These are phyloP conservation scores for Nasonia giraulti DNA, from an alignment of 1,140 invertebrate genomes.

Conservation along the genomic window DNA sequence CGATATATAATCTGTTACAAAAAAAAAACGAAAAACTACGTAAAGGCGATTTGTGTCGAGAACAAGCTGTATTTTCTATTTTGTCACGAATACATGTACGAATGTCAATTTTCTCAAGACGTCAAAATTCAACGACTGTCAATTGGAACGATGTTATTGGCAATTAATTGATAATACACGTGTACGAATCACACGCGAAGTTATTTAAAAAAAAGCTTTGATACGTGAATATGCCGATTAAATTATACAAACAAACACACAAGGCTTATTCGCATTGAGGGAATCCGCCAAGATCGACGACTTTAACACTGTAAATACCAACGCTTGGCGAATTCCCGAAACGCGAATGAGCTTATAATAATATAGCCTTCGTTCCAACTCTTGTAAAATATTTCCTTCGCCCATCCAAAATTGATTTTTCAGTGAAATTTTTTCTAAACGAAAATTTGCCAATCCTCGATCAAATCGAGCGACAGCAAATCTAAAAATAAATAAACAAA, in stretches of 20 bases:
- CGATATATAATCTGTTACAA: not conserved
- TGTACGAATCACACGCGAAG: not conserved
- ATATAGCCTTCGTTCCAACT: not conserved
- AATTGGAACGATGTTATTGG: not conserved
- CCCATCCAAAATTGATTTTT: not conserved
- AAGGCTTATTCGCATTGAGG: not conserved
- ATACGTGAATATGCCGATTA: not conserved
- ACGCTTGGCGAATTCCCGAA: not conserved
- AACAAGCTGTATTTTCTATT: constrained; percentile 31
- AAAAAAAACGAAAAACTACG: too few species aligned
- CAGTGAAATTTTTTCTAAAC: not conserved
- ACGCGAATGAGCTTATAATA: not conserved
- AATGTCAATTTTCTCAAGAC: constrained; percentile 27
- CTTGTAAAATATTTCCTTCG: not conserved
- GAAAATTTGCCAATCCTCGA: not conserved
- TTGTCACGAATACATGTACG: constrained; percentile 38
- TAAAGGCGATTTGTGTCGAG: not conserved
- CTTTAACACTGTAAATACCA: not conserved
- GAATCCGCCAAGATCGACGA: not conserved
- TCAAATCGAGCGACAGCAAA: constrained; percentile 17
- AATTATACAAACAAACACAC: not conserved
- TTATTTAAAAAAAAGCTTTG: not conserved
- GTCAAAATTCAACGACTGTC: constrained; percentile 8
- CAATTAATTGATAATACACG: not conserved
- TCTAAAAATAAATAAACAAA: not conserved